Percentiles rank a stretch among this genome's conserved stretches.
Evolutionary conservation across 2,797 vertebrate species (phyloP).

Genomic region (Philypnodon macrostomus): DNA sequence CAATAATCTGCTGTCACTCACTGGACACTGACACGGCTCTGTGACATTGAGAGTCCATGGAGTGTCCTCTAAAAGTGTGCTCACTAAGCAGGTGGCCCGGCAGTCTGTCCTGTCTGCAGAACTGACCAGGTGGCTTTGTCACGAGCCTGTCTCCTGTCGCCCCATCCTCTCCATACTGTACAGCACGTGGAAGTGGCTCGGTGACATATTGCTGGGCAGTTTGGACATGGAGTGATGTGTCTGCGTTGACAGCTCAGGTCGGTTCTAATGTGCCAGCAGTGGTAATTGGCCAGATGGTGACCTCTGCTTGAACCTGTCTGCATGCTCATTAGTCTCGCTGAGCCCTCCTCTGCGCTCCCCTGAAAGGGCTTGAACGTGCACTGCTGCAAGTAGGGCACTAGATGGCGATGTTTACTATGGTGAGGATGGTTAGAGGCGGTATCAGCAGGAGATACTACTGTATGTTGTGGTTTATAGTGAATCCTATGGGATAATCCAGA

Average conservation of each 20-base stretch:
- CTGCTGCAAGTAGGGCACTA: slow-evolving; percentile 51
- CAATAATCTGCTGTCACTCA: slow-evolving; percentile 65
- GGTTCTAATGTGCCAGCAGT: slow-evolving; percentile 86
- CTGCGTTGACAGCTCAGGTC: slow-evolving; percentile 85
- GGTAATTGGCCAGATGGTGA: slow-evolving; percentile 92
- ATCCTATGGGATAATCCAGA: too few species aligned
- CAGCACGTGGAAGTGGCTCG: slow-evolving; percentile 68
- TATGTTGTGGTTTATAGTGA: too few species aligned
- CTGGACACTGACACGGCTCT: slow-evolving; percentile 40
- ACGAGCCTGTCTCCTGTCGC: slow-evolving; percentile 65
- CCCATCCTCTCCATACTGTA: slow-evolving; percentile 56
- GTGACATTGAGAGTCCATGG: slow-evolving; percentile 65
- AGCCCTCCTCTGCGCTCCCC: slow-evolving; percentile 61
- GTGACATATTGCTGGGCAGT: slow-evolving; percentile 81
- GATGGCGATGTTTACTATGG: slow-evolving; percentile 79
- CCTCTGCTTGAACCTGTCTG: slow-evolving; percentile 89
- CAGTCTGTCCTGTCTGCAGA: slow-evolving; percentile 63
- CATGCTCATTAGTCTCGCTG: slow-evolving; percentile 83
- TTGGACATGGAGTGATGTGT: slow-evolving; percentile 81
- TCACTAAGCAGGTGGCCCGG: slow-evolving; percentile 67
- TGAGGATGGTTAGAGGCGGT: too few species aligned
- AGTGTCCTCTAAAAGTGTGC: slow-evolving; percentile 64
- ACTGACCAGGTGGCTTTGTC: slow-evolving; percentile 76
- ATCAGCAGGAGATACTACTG: too few species aligned
- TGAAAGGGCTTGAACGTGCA: slow-evolving; percentile 27